Evolutionary conservation across 2,113 vertebrate genomes (phyloP).

Genomic region (Malurus cyaneus): DNA sequence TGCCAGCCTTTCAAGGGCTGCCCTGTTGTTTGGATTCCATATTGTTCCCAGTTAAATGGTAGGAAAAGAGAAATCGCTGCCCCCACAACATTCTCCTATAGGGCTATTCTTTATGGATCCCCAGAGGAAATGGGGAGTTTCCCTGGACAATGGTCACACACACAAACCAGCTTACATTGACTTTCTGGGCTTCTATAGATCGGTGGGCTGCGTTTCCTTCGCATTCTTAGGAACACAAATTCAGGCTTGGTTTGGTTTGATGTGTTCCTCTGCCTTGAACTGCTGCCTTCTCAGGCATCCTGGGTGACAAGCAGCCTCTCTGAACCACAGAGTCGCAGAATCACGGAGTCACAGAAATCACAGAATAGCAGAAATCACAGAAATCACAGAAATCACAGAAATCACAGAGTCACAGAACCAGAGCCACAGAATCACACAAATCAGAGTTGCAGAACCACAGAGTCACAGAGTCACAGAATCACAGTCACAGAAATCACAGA

Average conservation of each 20-base stretch:
- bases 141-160: constrained; percentile 23
- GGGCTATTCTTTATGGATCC: constrained; percentile 43
- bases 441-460: too few species aligned
- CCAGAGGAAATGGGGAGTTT: background rate
- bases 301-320: background rate
- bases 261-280: constrained; percentile 5
- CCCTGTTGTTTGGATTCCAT: constrained; percentile 35
- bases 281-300: background rate
- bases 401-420: background rate
- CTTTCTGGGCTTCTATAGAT: constrained; percentile 1
- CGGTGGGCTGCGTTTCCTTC: background rate
- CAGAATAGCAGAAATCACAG: background rate
- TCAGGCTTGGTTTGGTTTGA: background rate
- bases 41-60: constrained; percentile 65
- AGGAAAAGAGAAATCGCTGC: constrained; percentile 60
- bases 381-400: background rate
- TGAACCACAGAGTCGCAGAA: background rate
- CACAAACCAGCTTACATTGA: constrained; percentile 15
- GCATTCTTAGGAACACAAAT: background rate
- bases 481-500: background rate
- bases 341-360: background rate
- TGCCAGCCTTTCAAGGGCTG: background rate
- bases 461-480: too few species aligned
- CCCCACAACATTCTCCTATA: constrained; percentile 28
- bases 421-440: too few species aligned